A percentile compares a stretch with the other conserved stretches of the same genome.
Evolutionary conservation across 2,113 vertebrate species (phyloP).

Genomic region (Clupea harengus): DNA sequence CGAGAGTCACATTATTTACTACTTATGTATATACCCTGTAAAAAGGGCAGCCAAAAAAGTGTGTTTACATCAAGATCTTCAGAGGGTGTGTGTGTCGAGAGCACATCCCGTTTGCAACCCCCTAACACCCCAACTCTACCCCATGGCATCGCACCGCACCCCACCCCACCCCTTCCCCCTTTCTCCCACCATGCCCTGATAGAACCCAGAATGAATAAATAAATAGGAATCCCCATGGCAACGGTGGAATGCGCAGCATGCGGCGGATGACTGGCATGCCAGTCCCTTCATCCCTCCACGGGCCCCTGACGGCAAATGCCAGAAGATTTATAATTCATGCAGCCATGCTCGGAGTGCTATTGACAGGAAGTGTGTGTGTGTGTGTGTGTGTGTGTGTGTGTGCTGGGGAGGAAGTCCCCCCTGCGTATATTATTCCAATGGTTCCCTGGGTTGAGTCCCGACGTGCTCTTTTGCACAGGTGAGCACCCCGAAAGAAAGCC

Average conservation of each 20-base stretch:
- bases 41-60: not conserved
- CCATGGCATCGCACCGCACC: not conserved
- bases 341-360: constrained; percentile 41
- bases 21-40: not conserved
- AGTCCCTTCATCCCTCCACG: constrained; percentile 46
- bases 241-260: constrained; percentile 38
- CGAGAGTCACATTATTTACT: not conserved
- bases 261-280: constrained; percentile 50
- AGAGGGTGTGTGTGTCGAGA: not conserved
- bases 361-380: constrained; percentile 37
- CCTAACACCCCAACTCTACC: too few relatives aligned
- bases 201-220: constrained; percentile 45
- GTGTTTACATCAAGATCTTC: not conserved
- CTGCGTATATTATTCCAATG: not conserved
- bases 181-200: not conserved
- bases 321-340: constrained; percentile 59
- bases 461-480: constrained; percentile 18
- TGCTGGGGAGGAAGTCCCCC: constrained; percentile 1
- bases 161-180: not conserved
- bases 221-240: constrained; percentile 52
- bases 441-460: not conserved
- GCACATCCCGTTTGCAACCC: too few relatives aligned
- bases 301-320: constrained; percentile 50
- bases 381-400: not conserved
- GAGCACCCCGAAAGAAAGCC: constrained; percentile 1